These are phyloP conservation scores for Stichopus chloronotus DNA, from an alignment of 35 echinoderm and acorn worm species.

Conservation along the genomic window DNA sequence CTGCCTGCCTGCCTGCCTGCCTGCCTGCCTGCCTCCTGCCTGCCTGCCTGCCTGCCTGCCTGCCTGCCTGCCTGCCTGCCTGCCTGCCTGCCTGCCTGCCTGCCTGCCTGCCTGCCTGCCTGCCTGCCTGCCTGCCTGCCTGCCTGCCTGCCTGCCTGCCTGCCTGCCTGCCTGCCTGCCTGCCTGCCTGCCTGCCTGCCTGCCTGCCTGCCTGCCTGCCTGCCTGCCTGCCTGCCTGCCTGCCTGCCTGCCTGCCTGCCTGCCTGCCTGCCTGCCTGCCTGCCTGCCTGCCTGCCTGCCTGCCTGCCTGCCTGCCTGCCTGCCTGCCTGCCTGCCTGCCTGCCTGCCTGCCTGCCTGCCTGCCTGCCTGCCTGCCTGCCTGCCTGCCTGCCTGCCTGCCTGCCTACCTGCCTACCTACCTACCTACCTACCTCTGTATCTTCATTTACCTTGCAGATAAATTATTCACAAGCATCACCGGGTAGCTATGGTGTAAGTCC, in stretches of 20 bases:
- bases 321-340: background rate
- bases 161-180: too few relatives aligned
- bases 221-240: background rate
- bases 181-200: too few relatives aligned
- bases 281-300: too few relatives aligned
- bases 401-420: background rate
- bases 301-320: background rate
- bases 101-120: background rate
- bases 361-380: too few relatives aligned
- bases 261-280: too few relatives aligned
- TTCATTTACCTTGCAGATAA: conserved; percentile 78
- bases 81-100: background rate
- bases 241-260: too few relatives aligned
- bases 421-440: conserved; percentile 8
- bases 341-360: too few relatives aligned
- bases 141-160: too few relatives aligned
- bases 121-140: background rate
- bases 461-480: conserved; percentile 92
- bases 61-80: too few relatives aligned
- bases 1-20: background rate
- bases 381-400: too few relatives aligned
- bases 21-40: background rate
- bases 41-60: too few relatives aligned
- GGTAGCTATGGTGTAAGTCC: conserved; percentile 87
- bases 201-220: background rate